Evolutionary conservation across 1,140 invertebrate species (phyloP), one percentile per base, ranked within the genome.

Genomic region (Anastatus disparis): DNA sequence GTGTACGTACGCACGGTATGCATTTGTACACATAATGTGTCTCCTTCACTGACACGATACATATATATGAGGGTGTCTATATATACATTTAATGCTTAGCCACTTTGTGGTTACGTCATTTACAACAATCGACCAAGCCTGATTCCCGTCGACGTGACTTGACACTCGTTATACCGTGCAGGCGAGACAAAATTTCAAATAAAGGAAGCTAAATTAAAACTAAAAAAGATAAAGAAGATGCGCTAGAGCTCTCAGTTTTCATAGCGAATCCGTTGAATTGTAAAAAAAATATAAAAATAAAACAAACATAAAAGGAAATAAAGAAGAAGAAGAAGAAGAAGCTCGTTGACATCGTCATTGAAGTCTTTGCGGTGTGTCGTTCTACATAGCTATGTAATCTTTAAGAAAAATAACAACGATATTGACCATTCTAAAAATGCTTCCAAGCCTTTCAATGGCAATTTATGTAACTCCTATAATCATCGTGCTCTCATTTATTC

Each of bases 51-150:
- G 20, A 10, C 55, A 17, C 55, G 22, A 24, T 44, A 17, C 17
- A 17, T 15, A 44, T 12, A 3, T 44, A 44, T 15, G n/a, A 3
- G 38, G 1, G 17, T 17, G 17, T 27, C 26, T 26, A 62, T 35
- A 63, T 55, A 55, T 55, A 42, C 29, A 55, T 42, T 52, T 53
- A 64, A 53, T 64, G 24, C 31, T 12, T 67, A 31, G 38, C 27
- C 42, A n/a, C 3, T 26, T 20, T 50, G 29, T 0, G 56, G 46
- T 69, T 69, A 31, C 56, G 66, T 69, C 66, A 69, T 31, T 53
- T 20, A 42, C 55, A 29, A 42, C n/a, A n/a, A 56, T 40, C 66
- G 66, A 15, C 20, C n/a, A 27, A 26, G 48, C 17, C n/a, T n/a
- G 58, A 64, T 40, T 40, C 62, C 29, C 62, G 52, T 6, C 50